A percentile compares a stretch with the other conserved stretches of the same genome.
Conservation (phyloP, 2,113 vertebrate genomes). For the Nothocercus julius region DNA sequence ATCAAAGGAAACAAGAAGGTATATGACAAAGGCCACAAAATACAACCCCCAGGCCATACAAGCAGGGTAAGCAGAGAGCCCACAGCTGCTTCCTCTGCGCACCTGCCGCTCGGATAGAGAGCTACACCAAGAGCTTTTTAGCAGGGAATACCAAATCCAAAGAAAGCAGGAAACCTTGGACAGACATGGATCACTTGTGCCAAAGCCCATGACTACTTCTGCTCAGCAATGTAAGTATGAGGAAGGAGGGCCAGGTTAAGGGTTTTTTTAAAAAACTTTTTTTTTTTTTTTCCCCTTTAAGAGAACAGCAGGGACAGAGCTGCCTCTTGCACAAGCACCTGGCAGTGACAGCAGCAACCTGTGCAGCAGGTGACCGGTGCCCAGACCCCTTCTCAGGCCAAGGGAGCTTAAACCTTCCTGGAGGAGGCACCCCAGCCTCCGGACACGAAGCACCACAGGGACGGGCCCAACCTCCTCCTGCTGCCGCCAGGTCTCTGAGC, state of each 20-base stretch:
- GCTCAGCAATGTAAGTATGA: neutral
- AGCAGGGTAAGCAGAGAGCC: neutral
- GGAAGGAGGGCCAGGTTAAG: neutral
- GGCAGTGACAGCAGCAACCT: neutral
- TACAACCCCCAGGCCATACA: neutral
- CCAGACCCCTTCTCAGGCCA: slow-evolving; percentile 3
- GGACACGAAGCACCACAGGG: neutral
- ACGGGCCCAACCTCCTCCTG: neutral
- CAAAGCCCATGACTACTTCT: neutral
- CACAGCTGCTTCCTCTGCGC: neutral
- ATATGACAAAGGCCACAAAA: neutral
- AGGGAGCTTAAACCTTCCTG: slow-evolving; percentile 21
- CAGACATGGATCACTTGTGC: neutral
- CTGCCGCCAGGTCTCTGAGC: neutral
- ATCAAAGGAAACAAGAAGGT: neutral
- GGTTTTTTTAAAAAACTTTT: too few species aligned
- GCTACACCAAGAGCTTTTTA: neutral
- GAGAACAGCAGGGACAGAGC: neutral
- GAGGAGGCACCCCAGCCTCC: neutral
- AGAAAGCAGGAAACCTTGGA: neutral
- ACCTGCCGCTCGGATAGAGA: neutral
- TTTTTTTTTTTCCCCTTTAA: neutral
- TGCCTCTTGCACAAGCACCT: neutral
- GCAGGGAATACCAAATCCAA: rapidly evolving
- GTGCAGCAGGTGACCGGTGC: slow-evolving; percentile 34